Base-by-base conservation (phyloP, 2,888 invertebrate species). In the Tetragonula carbonaria region DNA sequence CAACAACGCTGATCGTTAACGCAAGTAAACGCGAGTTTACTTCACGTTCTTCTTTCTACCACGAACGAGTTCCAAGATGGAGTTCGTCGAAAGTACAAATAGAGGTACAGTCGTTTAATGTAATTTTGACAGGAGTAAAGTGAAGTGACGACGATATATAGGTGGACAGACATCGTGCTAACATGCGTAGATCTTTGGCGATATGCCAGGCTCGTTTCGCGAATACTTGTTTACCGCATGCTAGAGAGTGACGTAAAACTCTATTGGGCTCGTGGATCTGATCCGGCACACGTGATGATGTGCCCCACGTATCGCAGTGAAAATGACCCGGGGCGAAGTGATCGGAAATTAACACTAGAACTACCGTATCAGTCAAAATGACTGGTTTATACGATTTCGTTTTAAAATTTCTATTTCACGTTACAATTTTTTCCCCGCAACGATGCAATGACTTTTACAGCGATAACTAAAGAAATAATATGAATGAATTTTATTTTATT, bases 151-250 rank as follows among this genome's bases (percentile, higher is more conserved):
- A 45, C 59, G 74, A 84, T 83, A 59, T 59, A 83, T 51, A 74
- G 66, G 62, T 18, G 77, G 78, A 80, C 77, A 85, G 63, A 77
- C 75, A 81, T 75, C 78, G 76, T 57, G 53, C 55, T 77, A 72
- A 68, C 74, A 72, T 81, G 85, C 57, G 82, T 62, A 74, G 73
- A 77, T 82, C 79, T 80, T 78, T 90, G 91, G 90, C 91, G 80
- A 33, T 2, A 18, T 18, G 92, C 92, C 84, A 82, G 71, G 53
- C 73, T 86, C 84, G 86, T 89, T 90, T 87, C 87, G 78, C 87
- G 87, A 90, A 86, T 84, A 88, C 88, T 93, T 91, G 92, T 92
- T 93, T 92, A 92, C 90, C 90, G 87, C 88, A 84, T 88, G 90
- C 85, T 90, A 85, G 74, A 72, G 82, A 78, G 84, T 91, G 91